Percentiles rank a stretch among this genome's conserved stretches.
These are phyloP conservation scores for Poecilus cupreus DNA, from an alignment of 2,888 invertebrate species.

Conservation along the genomic window DNA sequence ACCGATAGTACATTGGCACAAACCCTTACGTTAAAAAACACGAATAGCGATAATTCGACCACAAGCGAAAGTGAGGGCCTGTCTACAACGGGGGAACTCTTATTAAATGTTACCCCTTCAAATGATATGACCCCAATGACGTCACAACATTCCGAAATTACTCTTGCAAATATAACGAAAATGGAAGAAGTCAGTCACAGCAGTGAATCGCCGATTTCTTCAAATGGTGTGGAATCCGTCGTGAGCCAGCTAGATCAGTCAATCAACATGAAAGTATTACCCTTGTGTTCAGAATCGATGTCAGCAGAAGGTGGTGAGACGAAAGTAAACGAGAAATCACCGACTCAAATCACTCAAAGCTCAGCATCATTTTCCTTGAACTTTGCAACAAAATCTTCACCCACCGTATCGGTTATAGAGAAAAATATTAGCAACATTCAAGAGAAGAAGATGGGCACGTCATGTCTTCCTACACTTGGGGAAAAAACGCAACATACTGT, in stretches of 20 bases:
- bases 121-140: constrained; percentile 24
- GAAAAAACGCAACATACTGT: constrained; percentile 50
- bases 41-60: constrained; percentile 64
- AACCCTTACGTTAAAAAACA: constrained; percentile 70
- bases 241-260: constrained; percentile 32
- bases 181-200: constrained; percentile 15
- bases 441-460: background rate
- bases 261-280: constrained; percentile 45
- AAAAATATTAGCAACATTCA: constrained; percentile 36
- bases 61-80: constrained; percentile 59
- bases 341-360: background rate
- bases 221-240: constrained; percentile 25
- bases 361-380: constrained; percentile 39
- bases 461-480: constrained; percentile 48
- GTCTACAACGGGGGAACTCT: constrained; percentile 60
- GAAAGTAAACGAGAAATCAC: constrained; percentile 24
- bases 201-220: constrained; percentile 17
- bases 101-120: constrained; percentile 40
- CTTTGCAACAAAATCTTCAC: constrained; percentile 15
- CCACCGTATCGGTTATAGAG: constrained; percentile 39
- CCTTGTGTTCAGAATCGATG: constrained; percentile 37
- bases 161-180: too few relatives aligned
- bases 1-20: constrained; percentile 70
- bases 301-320: constrained; percentile 7
- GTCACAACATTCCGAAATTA: constrained; percentile 10